A percentile compares a stretch with the other conserved stretches of the same genome.
phyloP scores from a whole-genome alignment of 2,797 vertebrate species.

The Labeo calbasu region DNA sequence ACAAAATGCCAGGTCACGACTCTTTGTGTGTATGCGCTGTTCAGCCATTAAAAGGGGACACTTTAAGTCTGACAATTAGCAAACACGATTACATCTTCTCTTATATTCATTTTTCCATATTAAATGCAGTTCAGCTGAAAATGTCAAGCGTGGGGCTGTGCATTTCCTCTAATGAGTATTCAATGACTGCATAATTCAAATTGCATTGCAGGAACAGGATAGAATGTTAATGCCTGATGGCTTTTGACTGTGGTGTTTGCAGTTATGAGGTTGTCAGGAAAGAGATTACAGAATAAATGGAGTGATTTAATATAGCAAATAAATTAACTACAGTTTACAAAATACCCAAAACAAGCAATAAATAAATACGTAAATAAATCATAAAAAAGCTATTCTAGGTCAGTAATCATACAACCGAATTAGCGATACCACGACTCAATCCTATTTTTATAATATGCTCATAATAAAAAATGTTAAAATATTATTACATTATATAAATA shows the following conservation, averaged over 20 bases:
- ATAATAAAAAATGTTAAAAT: neutral
- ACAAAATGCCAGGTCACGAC: constrained; percentile 20
- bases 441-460: neutral
- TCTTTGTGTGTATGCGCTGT: constrained; percentile 14
- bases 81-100: constrained; percentile 19
- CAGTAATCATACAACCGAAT: neutral
- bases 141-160: constrained; percentile 22
- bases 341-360: neutral
- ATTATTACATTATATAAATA: neutral
- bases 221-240: constrained; percentile 29
- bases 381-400: neutral
- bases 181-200: constrained; percentile 40
- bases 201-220: constrained; percentile 4
- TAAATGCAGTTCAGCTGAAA: constrained; percentile 25
- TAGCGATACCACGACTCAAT: neutral
- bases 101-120: constrained; percentile 30
- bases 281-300: constrained; percentile 10
- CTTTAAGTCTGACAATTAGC: constrained; percentile 29
- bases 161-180: constrained; percentile 42
- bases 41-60: constrained; percentile 18
- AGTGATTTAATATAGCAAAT: neutral
- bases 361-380: neutral
- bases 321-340: neutral
- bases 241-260: constrained; percentile 6
- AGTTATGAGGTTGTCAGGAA: neutral